Percentiles rank a stretch among this genome's conserved stretches.
phyloP scores from a whole-genome alignment of 2,113 vertebrate species.

The Okapia johnstoni region DNA sequence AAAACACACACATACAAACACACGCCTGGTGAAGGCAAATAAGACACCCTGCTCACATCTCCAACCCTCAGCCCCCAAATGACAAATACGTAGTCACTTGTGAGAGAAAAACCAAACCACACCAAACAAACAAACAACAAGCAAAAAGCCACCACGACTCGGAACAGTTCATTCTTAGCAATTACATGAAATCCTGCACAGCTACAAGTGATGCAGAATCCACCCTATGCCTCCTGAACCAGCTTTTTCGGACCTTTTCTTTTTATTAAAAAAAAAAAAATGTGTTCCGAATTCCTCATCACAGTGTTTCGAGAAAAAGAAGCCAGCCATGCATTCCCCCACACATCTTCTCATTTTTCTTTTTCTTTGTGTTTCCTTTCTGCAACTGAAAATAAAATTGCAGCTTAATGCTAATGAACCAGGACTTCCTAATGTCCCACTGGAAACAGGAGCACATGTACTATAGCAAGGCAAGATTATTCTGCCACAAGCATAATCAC shows the following conservation, averaged over 20 bases:
- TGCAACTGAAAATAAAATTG: slow-evolving; percentile 71
- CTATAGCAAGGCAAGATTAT: slow-evolving; percentile 11
- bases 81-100: slow-evolving; percentile 24
- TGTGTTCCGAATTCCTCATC: neutral
- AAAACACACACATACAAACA: neutral
- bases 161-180: slow-evolving; percentile 32
- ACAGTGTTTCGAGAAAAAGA: slow-evolving; percentile 31
- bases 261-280: neutral
- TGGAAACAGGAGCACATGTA: slow-evolving; percentile 69
- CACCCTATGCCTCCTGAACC: slow-evolving; percentile 13
- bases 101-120: neutral
- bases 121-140: neutral
- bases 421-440: slow-evolving; percentile 65
- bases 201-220: slow-evolving; percentile 76
- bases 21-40: slow-evolving; percentile 22
- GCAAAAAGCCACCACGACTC: neutral
- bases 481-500: slow-evolving; percentile 71
- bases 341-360: neutral
- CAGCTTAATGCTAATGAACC: slow-evolving; percentile 71
- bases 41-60: neutral
- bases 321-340: neutral
- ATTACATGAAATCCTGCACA: slow-evolving; percentile 65
- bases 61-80: neutral
- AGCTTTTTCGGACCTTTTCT: neutral
- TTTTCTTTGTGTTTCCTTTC: neutral